Evolutionary conservation across 2,113 vertebrate species (phyloP), one percentile per base, ranked within the genome.

Genomic region (Paramormyrops kingsleyae): DNA sequence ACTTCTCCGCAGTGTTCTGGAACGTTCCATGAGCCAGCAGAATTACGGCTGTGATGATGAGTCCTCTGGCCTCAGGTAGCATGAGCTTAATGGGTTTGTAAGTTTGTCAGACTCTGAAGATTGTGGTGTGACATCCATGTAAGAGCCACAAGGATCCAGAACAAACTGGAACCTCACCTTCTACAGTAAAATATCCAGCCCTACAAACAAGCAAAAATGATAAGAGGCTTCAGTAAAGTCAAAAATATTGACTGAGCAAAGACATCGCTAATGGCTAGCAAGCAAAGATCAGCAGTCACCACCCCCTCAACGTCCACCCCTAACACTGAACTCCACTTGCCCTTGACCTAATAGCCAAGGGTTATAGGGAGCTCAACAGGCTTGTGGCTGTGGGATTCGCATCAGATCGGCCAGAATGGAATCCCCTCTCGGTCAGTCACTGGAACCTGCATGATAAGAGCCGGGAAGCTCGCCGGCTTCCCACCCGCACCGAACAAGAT

Each of bases 401-500:
- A 27, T 80, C 74, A 80, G n/a, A n/a, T n/a, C n/a, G 74, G 5
- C 27, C n/a, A 39, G 44, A 5, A 44, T 0, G 19, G 42, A 49
- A 19, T 62, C 50, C 59, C 53, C 80, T 62, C 62, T 87, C 47
- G 44, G 85, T 87, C 47, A 90, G 59, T 24, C 85, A 87, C 39
- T 31, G 53, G 49, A 21, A n/a, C 83, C 83, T 17, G 19, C 56
- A 87, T 87, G 49, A 87, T 80, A 87, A 88, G 88, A 49, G 3
- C 2, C 3, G 12, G 86, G 50, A 53, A 83, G 31, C 42, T 59
- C 21, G 6, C 47, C 2, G 35, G 47, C 24, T 31, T 90, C 87
- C 90, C 50, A 83, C 74, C 87, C 87, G 4, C 56, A 9, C 86
- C 13, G 15, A 62, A 83, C 49, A 5, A 42, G 46, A 88, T 84